Evolutionary conservation across 2,888 invertebrate genomes (phyloP).

Genomic region (Amiota mariae): DNA sequence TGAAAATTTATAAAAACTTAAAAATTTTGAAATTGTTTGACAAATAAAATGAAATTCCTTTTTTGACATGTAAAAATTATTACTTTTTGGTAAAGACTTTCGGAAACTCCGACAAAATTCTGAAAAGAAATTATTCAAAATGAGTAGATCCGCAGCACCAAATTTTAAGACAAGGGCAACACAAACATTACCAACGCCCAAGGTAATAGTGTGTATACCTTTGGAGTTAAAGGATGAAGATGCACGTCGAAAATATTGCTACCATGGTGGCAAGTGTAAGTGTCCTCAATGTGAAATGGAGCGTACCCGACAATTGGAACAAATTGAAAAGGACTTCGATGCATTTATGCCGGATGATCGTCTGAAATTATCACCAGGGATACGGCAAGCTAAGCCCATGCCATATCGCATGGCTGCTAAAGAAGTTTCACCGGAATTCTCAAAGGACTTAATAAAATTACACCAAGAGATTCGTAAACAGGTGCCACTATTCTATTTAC

Average conservation of each 20-base stretch:
- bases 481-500: conserved; percentile 51
- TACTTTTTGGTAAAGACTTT: neutral
- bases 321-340: conserved; percentile 48
- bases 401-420: conserved; percentile 48
- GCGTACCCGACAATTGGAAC: conserved; percentile 37
- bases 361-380: conserved; percentile 43
- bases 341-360: conserved; percentile 37
- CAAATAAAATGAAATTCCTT: too few relatives aligned
- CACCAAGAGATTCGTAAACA: conserved; percentile 43
- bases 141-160: conserved; percentile 34
- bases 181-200: conserved; percentile 49
- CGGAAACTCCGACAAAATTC: neutral
- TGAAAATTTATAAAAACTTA: neutral
- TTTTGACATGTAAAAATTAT: neutral
- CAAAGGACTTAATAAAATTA: conserved; percentile 39
- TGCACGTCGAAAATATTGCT: conserved; percentile 50
- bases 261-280: conserved; percentile 59
- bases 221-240: conserved; percentile 57
- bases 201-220: conserved; percentile 46
- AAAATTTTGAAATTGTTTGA: too few relatives aligned
- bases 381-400: conserved; percentile 50
- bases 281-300: conserved; percentile 43
- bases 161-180: conserved; percentile 39
- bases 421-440: conserved; percentile 40
- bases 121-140: neutral